Evolutionary conservation across 2,888 invertebrate species (phyloP).

Genomic region (Morinoia aosen): DNA sequence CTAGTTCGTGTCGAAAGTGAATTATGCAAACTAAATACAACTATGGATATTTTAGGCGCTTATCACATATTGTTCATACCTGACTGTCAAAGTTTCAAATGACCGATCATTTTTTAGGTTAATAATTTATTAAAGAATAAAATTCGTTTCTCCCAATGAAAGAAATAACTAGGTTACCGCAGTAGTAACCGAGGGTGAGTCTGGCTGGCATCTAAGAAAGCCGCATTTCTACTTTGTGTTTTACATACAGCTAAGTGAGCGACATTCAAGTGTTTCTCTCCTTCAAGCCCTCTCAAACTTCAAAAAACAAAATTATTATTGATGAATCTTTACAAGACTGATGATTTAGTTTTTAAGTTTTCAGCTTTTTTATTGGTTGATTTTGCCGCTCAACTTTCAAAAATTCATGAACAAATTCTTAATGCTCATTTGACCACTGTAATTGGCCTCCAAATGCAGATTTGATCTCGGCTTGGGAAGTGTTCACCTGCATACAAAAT

Average conservation of each 20-base stretch:
- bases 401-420: background rate
- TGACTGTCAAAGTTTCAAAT: background rate
- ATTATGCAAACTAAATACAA: background rate
- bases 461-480: background rate
- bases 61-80: background rate
- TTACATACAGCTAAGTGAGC: background rate
- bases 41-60: background rate
- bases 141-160: background rate
- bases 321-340: background rate
- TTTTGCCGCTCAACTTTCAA: background rate
- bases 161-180: background rate
- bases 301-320: background rate
- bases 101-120: background rate
- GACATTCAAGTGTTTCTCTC: background rate
- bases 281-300: background rate
- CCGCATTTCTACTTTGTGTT: background rate
- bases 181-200: background rate
- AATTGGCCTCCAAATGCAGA: slow-evolving; percentile 1
- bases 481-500: slow-evolving; percentile 6
- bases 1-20: background rate
- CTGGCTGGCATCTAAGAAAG: background rate
- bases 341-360: background rate
- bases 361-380: background rate
- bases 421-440: background rate
- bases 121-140: background rate